A percentile compares a stretch with the other conserved stretches of the same genome.
Conservation (phyloP, 2,113 vertebrate genomes). For the Myotis lucifugus region DNA sequence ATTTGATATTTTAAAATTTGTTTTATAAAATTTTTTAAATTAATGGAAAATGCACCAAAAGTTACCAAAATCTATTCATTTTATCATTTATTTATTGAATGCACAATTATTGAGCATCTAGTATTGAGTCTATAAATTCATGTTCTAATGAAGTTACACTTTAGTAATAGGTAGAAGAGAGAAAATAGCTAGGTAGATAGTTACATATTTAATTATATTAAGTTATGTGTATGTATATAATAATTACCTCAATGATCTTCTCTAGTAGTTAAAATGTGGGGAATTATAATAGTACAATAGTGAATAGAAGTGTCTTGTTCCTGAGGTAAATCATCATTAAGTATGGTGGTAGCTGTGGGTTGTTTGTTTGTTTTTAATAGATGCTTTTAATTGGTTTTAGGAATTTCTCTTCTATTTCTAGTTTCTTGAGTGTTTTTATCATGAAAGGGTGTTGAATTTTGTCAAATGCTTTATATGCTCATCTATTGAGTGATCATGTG, state of each 20-base stretch:
- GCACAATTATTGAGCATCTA: neutral
- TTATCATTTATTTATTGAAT: neutral
- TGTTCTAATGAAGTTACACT: neutral
- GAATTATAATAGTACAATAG: neutral
- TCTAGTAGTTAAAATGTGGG: neutral
- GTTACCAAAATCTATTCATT: neutral
- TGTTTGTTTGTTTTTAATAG: no score
- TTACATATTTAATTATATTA: neutral
- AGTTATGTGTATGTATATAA: neutral
- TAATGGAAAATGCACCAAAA: neutral
- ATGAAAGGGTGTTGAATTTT: neutral
- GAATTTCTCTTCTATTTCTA: neutral
- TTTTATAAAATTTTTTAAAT: neutral
- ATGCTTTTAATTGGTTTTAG: neutral
- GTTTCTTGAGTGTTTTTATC: neutral
- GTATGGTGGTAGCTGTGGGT: neutral
- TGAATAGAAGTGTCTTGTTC: neutral
- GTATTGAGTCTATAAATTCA: neutral
- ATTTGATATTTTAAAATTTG: neutral
- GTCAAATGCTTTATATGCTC: neutral
- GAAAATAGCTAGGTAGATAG: neutral
- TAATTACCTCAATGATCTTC: neutral
- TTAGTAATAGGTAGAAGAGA: neutral
- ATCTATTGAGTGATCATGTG: neutral
- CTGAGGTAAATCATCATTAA: neutral